Percentiles rank a stretch among this genome's conserved stretches.
phyloP scores from a whole-genome alignment of 1,140 invertebrate genomes.

The Hyposmocoma kahamanoa region DNA sequence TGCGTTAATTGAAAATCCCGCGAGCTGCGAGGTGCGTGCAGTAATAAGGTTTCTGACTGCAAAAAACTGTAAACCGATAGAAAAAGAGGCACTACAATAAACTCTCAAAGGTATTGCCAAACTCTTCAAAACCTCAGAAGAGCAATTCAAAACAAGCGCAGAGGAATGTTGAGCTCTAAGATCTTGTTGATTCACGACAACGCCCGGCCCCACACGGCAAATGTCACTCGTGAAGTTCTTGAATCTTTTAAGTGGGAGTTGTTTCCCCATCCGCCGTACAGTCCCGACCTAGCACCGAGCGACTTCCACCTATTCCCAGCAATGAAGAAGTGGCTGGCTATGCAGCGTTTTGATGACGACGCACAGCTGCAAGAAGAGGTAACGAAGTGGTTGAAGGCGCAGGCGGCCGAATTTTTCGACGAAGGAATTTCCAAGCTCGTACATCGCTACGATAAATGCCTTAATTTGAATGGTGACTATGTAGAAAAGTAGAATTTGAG shows the following conservation, averaged over 20 bases:
- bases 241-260: constrained; percentile 29
- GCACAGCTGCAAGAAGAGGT: not conserved
- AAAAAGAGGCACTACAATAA: not conserved
- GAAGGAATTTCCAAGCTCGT: not conserved
- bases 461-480: not conserved
- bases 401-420: not conserved
- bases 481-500: constrained; percentile 5
- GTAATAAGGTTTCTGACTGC: too few species aligned
- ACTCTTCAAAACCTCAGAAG: not conserved
- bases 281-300: constrained; percentile 25
- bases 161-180: not conserved
- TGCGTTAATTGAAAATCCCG: too few species aligned
- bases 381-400: not conserved
- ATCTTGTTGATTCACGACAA: not conserved
- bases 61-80: too few species aligned
- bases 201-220: too few species aligned
- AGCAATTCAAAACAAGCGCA: not conserved
- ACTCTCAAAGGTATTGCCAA: not conserved
- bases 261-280: constrained; percentile 28
- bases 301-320: constrained; percentile 18
- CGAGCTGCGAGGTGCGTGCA: too few species aligned
- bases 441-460: not conserved
- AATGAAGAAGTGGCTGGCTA: constrained; percentile 2
- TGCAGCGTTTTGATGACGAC: not conserved
- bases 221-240: constrained; percentile 1